Evolutionary conservation across 1,140 invertebrate species (phyloP).

Genomic region (Hyles vespertilio): DNA sequence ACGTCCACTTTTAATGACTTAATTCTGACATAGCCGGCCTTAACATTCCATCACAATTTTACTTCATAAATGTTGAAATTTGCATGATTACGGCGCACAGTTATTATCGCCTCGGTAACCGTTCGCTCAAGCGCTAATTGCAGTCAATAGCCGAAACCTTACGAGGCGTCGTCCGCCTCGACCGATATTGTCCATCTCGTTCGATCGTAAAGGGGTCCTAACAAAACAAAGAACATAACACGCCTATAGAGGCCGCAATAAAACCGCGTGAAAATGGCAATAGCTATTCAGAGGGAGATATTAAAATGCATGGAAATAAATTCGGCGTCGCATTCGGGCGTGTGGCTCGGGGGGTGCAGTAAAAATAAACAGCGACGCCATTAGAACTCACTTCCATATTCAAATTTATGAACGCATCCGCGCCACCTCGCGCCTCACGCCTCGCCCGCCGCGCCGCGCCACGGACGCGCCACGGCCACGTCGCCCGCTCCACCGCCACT

Average conservation of each 20-base stretch:
- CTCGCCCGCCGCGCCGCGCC: constrained; percentile 11
- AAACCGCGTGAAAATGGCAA: constrained; percentile 73
- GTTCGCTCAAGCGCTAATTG: constrained; percentile 48
- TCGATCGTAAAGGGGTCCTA: constrained; percentile 50
- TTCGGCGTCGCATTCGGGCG: constrained; percentile 72
- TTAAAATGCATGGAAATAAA: constrained; percentile 76
- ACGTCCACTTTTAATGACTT: constrained; percentile 64
- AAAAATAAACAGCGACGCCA: constrained; percentile 75
- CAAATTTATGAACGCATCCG: constrained; percentile 73
- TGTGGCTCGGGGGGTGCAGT: constrained; percentile 71
- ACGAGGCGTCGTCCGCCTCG: constrained; percentile 44
- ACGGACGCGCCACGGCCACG: constrained; percentile 12
- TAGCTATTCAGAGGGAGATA: constrained; percentile 74
- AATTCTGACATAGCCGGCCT: constrained; percentile 53
- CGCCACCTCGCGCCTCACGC: constrained; percentile 19
- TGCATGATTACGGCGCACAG: constrained; percentile 39
- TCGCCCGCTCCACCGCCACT: constrained; percentile 11
- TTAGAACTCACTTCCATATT: constrained; percentile 76
- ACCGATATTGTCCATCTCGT: constrained; percentile 49
- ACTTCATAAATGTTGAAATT: constrained; percentile 52
- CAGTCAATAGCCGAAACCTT: constrained; percentile 41
- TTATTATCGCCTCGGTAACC: constrained; percentile 48
- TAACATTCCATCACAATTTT: constrained; percentile 34
- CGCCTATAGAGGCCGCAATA: constrained; percentile 57
- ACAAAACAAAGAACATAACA: constrained; percentile 46